Base-by-base conservation (phyloP, 2,888 invertebrate genomes). In the Eurytoma californica region DNA sequence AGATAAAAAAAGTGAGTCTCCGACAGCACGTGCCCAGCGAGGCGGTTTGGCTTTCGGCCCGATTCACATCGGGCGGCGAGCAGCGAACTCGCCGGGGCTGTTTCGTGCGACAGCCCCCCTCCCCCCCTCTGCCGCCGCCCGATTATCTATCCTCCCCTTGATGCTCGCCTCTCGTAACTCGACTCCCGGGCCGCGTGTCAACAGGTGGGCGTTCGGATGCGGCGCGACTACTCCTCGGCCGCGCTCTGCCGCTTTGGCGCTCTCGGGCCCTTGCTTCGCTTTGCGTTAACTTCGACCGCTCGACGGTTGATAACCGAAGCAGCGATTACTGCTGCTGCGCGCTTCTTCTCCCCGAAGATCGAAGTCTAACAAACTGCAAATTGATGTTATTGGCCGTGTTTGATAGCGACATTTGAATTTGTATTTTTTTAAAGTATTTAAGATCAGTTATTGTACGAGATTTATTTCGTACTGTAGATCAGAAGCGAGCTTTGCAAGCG, bases 131-230 rank as follows among this genome's bases (percentile, higher is more conserved):
- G 18, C 13, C 66, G 24, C 12, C 16, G 28, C 70, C 55, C 55
- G 72, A 63, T 63, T 63, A 53, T 28, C 16, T 13, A 18, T 28
- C 47, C 60, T 12, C 20, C 68, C 67, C 18, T 57, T 30, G 68
- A 47, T 72, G 61, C 60, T 5, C 55, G 51, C 30, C 55, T 68
- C 68, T 57, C 57, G 16, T 28, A 68, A 63, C 72, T 84, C 85
- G 85, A 86, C 85, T 86, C 85, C 84, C 85, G 86, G 82, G 82
- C 18, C 14, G 83, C 84, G 85, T 86, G 88, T 89, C 88, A 90
- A 90, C 90, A 90, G 90, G 89, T 89, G 90, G 89, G 87, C 85
- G 86, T 84, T 85, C 84, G 85, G 88, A 88, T 86, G 86, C 87
- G 85, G 83, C 86, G 82, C 76, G 84, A 83, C 24, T 18, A n/a